Evolutionary conservation across 1,140 invertebrate genomes (phyloP), one percentile per base, ranked within the genome.

Genomic region (Matsumurasca onukii): DNA sequence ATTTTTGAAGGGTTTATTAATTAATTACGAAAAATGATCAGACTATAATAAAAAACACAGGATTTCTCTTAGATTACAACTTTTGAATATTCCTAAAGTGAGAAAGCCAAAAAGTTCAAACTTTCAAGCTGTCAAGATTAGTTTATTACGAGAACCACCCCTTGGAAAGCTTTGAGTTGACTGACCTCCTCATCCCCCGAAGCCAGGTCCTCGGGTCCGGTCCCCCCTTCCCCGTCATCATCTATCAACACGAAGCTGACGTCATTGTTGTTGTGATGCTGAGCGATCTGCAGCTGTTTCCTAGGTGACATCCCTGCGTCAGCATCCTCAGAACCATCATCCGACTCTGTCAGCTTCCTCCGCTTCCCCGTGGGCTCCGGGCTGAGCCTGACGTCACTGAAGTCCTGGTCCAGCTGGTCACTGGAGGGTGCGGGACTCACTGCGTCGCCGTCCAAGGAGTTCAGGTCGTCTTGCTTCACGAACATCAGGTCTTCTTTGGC

Each of bases 191-290:
- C 68, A 30, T 69, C 68, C 27, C 68, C 68, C 29, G 68, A 69
- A 30, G 61, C 61, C 17, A 69, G 48, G 25, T 69, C 68, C 24
- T 69, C 68, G n/a, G 64, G 64, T 20, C 64, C 64, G 27, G 64
- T 66, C 3, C 64, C 64, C 15, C 62, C 68, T 2, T 34, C 62
- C 3, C 61, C 48, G 20, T 84, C 81, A 24, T 83, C 82, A 31
- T 80, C 79, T 69, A 80, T 78, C 57, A 86, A 79, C 15, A 86
- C 84, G 73, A 87, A 86, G 2, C 80, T 78, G 20, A 86, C 85
- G 73, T 86, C 84, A 75, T 85, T 84, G 74, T 85, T 84, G 75
- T 83, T 83, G 64, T 69, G 61, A 65, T 69, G 68, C 25, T 68
- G 55, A 22, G 59, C 59, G 15, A 69, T 45, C 45, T 72, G 66